Base-by-base conservation (phyloP, 2,113 vertebrate genomes). In the Piaya cayana region DNA sequence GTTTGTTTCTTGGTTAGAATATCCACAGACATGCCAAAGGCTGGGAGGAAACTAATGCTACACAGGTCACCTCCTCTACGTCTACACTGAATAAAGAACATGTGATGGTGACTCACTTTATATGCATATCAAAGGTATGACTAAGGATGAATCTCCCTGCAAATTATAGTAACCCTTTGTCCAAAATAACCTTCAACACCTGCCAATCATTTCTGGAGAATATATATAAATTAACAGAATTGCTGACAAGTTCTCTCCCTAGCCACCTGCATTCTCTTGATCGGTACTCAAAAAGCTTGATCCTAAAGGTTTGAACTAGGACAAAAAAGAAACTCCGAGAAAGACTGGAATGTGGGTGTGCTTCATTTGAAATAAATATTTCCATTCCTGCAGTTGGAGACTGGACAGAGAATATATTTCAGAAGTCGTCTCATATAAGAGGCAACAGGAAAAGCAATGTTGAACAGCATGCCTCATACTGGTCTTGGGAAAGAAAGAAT, bases 91-190 rank as follows among this genome's bases (percentile, higher is more conserved):
- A 64, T 37, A 77, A 43, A 63, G 87, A 92, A 63, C 3, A 13
- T 39, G 63, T 86, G 82, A 83, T 8, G 62, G 45, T 92, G 74
- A 95, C 72, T 89, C 82, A 95, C 36, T 94, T 89, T 63, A 72
- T 39, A 56, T 39, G 62, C 60, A 39, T 42, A 88, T 82, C 85
- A 80, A 64, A 82, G 80, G 72, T 49, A 84, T 83, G 60, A 93
- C 55, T 96, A 88, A 95, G 69, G 83, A 84, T 95, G 71, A 95
- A 88, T 68, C 82, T 88, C 17, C 62, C 39, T 63, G 55, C 12
- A 64, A 77, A 67, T 77, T 52, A 43, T 37, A 90, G 55, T 84
- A 87, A 75, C 53, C 43, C 6, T 68, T 82, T 82, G 65, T 90
- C 74, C 78, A 93, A 94, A 96, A 85, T 43, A 93, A 55, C 36